These are phyloP conservation scores for Piaya cayana DNA, from an alignment of 2,113 vertebrate genomes.

Conservation along the genomic window DNA sequence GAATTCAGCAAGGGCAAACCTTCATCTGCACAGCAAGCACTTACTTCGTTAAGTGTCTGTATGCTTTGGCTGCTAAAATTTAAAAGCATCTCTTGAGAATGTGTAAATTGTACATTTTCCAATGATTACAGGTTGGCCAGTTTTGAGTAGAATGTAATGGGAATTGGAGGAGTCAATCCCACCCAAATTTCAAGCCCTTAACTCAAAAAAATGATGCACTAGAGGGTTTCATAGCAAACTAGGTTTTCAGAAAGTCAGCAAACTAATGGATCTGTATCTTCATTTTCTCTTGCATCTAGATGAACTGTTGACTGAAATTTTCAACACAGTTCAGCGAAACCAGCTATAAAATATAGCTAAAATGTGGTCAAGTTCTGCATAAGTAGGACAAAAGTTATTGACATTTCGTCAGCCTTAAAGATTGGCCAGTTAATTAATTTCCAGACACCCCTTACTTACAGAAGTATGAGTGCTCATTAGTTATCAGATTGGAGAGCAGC, in stretches of 20 bases:
- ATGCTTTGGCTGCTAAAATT: background rate
- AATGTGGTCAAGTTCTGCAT: background rate
- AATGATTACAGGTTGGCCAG: background rate
- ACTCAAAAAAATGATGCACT: background rate
- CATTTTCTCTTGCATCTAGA: background rate
- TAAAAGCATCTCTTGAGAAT: background rate
- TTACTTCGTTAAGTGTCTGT: background rate
- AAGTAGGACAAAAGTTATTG: background rate
- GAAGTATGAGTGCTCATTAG: background rate
- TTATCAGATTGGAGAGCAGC: background rate
- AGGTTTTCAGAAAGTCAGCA: background rate
- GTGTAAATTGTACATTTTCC: background rate
- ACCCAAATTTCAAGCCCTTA: background rate
- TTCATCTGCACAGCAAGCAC: background rate
- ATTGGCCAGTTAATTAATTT: background rate
- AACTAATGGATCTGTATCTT: background rate
- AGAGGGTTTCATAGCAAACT: background rate
- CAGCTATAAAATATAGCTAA: background rate
- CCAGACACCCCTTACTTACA: background rate
- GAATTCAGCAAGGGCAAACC: background rate
- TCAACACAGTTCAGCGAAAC: background rate
- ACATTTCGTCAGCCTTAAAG: background rate
- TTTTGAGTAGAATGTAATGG: background rate
- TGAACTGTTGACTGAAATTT: background rate
- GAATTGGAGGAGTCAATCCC: background rate